phyloP scores from a whole-genome alignment of 92 coral and sea anemone genomes.

The Zoanthus gigantus region DNA sequence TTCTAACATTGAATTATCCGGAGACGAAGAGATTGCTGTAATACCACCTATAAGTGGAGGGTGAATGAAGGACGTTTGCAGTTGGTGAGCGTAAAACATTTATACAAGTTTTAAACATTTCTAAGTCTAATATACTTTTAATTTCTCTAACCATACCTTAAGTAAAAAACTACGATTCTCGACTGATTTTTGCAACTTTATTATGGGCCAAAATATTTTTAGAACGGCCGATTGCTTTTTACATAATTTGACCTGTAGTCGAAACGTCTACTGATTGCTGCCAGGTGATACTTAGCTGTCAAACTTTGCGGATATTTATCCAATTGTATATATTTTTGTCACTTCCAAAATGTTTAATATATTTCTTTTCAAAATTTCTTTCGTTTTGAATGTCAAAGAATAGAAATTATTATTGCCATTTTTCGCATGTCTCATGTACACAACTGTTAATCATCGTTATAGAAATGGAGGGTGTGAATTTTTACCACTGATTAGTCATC shows the following conservation, averaged over 20 bases:
- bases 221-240: background rate
- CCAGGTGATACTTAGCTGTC: background rate
- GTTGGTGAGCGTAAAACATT: background rate
- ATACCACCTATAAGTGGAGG: constrained; percentile 99
- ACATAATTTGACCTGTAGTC: background rate
- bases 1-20: constrained; percentile 56
- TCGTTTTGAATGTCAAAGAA: too few relatives aligned
- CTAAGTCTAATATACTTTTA: background rate
- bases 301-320: background rate
- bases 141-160: background rate
- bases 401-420: too few relatives aligned
- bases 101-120: background rate
- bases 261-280: background rate
- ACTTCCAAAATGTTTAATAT: background rate
- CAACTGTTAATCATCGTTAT: too few relatives aligned
- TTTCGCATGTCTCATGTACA: too few relatives aligned
- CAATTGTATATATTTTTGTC: background rate
- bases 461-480: too few relatives aligned
- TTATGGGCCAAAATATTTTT: too few relatives aligned
- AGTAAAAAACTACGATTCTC: background rate
- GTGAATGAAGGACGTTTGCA: constrained; percentile 45
- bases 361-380: too few relatives aligned
- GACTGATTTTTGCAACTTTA: too few relatives aligned
- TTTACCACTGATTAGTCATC: too few relatives aligned
- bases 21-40: constrained; percentile 92